A percentile compares a stretch with the other conserved stretches of the same genome.
phyloP scores from a whole-genome alignment of 2,797 vertebrate genomes.

The Bradypus variegatus region DNA sequence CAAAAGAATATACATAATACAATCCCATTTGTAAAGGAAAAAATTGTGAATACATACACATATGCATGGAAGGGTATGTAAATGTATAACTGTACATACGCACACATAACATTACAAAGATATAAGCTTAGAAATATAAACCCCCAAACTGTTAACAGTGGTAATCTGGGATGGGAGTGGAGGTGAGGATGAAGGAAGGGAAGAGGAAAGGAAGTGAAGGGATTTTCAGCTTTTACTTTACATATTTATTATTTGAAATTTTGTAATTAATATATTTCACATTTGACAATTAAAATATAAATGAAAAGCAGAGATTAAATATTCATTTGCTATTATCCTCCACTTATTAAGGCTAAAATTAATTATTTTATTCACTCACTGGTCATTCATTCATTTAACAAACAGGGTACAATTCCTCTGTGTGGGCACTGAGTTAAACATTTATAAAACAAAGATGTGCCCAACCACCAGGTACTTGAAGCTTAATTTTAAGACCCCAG shows the following conservation, averaged over 20 bases:
- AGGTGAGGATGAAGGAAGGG: neutral
- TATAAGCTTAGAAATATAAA: neutral
- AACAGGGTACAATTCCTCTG: neutral
- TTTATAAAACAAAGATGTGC: neutral
- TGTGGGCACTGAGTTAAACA: neutral
- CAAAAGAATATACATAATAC: neutral
- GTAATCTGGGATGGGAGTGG: neutral
- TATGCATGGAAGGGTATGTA: neutral
- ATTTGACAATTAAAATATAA: conserved; percentile 21
- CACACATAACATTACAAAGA: neutral
- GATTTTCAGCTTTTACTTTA: conserved; percentile 5
- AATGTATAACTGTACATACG: neutral
- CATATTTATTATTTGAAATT: neutral
- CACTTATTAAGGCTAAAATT: neutral
- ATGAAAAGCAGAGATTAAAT: conserved; percentile 12
- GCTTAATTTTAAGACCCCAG: neutral
- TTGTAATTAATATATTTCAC: neutral
- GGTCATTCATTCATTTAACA: neutral
- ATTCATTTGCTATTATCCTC: neutral
- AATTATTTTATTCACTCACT: neutral
- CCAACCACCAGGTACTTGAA: neutral
- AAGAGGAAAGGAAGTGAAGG: neutral
- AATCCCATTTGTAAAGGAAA: neutral
- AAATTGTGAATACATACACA: neutral
- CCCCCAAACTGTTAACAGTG: neutral